Percentiles rank a stretch among this genome's conserved stretches.
Conservation (phyloP, 2,888 invertebrate genomes). For the Apantesis nais region DNA sequence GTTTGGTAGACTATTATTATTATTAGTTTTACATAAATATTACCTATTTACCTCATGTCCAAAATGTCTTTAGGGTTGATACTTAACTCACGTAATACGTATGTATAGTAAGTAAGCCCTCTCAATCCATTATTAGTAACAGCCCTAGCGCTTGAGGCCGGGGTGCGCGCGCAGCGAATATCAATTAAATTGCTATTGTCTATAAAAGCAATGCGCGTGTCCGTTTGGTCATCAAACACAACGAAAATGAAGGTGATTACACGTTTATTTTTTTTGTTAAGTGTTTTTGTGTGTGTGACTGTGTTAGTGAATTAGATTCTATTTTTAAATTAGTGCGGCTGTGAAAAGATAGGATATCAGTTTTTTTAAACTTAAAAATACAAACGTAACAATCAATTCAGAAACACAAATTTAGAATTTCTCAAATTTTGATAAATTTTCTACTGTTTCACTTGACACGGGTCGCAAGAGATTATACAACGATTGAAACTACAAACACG, state of each 20-base stretch:
- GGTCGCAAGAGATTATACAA: too few species aligned
- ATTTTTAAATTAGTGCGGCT: not conserved
- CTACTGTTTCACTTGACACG: too few species aligned
- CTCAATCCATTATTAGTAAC: not conserved
- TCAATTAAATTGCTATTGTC: slow-evolving; percentile 71
- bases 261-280: slow-evolving; percentile 59
- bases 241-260: slow-evolving; percentile 83
- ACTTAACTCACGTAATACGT: not conserved
- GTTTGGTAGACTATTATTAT: not conserved
- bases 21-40: not conserved
- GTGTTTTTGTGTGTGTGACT: slow-evolving; percentile 46
- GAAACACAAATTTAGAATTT: too few species aligned
- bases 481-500: too few species aligned
- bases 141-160: slow-evolving; percentile 68
- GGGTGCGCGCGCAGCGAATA: slow-evolving; percentile 66
- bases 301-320: slow-evolving; percentile 10
- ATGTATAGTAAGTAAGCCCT: not conserved
- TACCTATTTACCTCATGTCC: not conserved
- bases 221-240: slow-evolving; percentile 67
- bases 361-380: not conserved
- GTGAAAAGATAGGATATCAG: not conserved
- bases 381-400: too few species aligned
- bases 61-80: not conserved
- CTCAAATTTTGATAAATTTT: too few species aligned
- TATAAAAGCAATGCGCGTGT: slow-evolving; percentile 72